Evolutionary conservation across 2,113 vertebrate genomes (phyloP).

Genomic region (Myiozetetes cayanensis): DNA sequence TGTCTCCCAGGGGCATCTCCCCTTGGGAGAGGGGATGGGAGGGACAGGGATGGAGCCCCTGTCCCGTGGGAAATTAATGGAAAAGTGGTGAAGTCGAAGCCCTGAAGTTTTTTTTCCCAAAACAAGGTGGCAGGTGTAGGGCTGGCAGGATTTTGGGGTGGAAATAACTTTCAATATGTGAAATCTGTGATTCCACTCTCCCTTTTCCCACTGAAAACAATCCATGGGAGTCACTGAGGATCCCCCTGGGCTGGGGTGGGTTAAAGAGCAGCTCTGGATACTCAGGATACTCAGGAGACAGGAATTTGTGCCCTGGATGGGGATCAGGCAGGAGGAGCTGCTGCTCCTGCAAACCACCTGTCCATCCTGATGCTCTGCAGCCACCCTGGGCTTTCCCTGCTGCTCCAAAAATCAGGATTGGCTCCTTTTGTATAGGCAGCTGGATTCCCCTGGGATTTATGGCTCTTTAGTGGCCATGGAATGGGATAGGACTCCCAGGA

Average conservation of each 20-base stretch:
- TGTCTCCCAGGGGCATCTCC: fast-evolving
- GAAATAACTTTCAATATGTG: neutral
- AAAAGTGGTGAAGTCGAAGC: neutral
- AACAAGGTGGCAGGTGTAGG: fast-evolving
- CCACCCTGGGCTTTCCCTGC: neutral
- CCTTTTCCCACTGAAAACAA: neutral
- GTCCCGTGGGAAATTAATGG: neutral
- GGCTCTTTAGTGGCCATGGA: no score
- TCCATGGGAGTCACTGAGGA: neutral
- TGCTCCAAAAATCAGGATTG: fast-evolving
- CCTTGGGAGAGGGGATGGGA: neutral
- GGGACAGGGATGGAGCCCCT: fast-evolving
- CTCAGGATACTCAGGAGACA: fast-evolving
- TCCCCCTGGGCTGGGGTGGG: neutral
- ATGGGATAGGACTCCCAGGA: fast-evolving
- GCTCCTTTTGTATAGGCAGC: fast-evolving
- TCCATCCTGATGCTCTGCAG: neutral
- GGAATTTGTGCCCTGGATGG: neutral
- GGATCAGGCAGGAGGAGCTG: neutral
- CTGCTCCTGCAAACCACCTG: neutral
- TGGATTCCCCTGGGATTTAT: neutral
- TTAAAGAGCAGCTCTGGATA: neutral
- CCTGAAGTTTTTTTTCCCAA: neutral
- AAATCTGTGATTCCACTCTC: neutral
- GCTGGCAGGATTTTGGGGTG: neutral